Evolutionary conservation across 2,888 invertebrate genomes (phyloP), one percentile per base, ranked within the genome.

Genomic region (Agrotis exclamationis): DNA sequence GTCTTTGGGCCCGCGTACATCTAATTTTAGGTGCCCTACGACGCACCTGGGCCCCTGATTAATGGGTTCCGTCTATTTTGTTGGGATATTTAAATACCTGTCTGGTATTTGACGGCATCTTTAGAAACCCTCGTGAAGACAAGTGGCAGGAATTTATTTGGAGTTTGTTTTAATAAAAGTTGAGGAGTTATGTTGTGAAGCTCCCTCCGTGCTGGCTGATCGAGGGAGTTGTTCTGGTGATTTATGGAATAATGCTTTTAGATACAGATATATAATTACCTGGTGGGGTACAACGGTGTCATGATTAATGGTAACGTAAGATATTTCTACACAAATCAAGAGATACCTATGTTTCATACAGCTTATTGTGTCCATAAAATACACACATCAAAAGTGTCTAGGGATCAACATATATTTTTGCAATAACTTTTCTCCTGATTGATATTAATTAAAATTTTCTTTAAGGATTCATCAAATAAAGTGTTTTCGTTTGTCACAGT

Each of bases 1-100:
- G 81, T 85, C 78, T 82, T 76, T 73, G 83, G 85, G 83, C 84
- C 81, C 83, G 77, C 84, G 82, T 69, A 79, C 83, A 87, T 89
- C 82, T 87, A 88, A 89, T 87, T 84, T 88, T 86, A 89, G 89
- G 85, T 86, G 83, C 77, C 89, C 88, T 88, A 77, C 82, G 70
- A 78, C 72, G 79, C 89, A 90, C 89, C 89, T 90, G 89, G 85
- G 85, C 79, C 57, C 76, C 87, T 83, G 88, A 89, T 89, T 87
- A 86, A 88, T 89, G 89, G 80, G 70, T 66, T 67, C 70, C 74
- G 84, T 86, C 82, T 85, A 83, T 80, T 82, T 85, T 81, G 82
- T 80, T 82, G 83, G 83, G 83, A 84, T 77, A 77, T 85, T 81
- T 77, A 79, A 85, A 84, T 85, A 83, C 77, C 77, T 81, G 76